phyloP scores from a whole-genome alignment of 2,797 vertebrate species.

The Caiman crocodilus region DNA sequence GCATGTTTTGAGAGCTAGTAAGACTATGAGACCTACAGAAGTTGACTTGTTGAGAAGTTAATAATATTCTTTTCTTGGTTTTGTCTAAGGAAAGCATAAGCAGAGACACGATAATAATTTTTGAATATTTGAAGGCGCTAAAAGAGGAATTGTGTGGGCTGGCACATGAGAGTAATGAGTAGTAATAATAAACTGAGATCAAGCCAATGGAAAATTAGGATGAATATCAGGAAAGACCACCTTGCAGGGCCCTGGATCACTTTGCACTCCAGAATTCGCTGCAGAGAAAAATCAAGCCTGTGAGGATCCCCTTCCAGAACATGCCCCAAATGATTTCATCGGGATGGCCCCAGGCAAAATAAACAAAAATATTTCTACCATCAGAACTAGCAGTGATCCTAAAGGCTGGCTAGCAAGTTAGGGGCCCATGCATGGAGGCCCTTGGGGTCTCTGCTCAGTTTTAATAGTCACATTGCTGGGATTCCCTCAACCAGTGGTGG shows the following conservation, averaged over 20 bases:
- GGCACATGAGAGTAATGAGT: background rate
- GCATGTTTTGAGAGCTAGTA: rapidly evolving
- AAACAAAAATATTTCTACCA: background rate
- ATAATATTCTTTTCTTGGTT: background rate
- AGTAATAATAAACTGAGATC: background rate
- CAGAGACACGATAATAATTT: background rate
- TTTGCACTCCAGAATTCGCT: background rate
- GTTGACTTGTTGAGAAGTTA: too few relatives aligned
- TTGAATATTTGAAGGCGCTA: background rate
- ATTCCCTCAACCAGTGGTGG: background rate
- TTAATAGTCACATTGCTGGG: rapidly evolving
- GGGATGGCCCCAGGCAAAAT: background rate
- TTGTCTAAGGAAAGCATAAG: background rate
- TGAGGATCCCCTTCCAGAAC: background rate
- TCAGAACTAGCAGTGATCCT: background rate
- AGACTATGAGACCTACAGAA: background rate
- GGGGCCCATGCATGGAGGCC: background rate
- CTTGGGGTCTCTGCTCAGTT: background rate
- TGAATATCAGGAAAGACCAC: background rate
- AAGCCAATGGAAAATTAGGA: background rate
- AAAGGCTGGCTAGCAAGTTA: background rate
- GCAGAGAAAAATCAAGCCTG: background rate
- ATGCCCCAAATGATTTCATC: background rate
- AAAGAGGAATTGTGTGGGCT: background rate
- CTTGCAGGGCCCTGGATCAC: background rate